Evolutionary conservation across 2,113 vertebrate genomes (phyloP), one percentile per base, ranked within the genome.

Genomic region (Centrocercus urophasianus): DNA sequence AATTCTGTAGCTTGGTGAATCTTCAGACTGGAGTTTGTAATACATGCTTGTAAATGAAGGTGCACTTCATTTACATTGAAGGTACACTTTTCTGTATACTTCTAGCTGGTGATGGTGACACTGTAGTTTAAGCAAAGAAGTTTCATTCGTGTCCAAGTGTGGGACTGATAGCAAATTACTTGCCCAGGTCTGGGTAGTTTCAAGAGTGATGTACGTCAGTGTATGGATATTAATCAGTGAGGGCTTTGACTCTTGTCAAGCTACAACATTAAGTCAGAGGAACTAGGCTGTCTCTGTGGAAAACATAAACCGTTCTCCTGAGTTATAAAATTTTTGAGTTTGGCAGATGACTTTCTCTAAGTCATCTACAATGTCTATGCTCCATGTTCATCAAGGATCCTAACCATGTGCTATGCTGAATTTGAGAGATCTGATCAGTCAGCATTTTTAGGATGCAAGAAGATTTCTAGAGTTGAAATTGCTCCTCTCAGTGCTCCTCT

Each of bases 121-220:
- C 25, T 89, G 18, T 34, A 67, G 21, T 64, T 83, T 1, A 20
- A 88, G 25, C 12, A 15, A 47, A 89, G 72, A 11, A 71, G 8
- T 15, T 60, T 50, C 0, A 17, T 64, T 54, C 0, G 10, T 22
- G 42, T 73, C 13, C 28, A 8, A 77, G 22, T 24, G 6, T 71
- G 61, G 18, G 77, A 7, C 50, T 64, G 22, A 16, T 7, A 63
- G 36, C 32, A 3, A 28, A 15, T 63, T 22, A 25, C 9, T 71
- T 88, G 27, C 54, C 59, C 1, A 1, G 28, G 28, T 78, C 17
- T 36, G 17, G 52, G 52, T 32, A 27, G 32, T 60, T 83, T n/a
- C 40, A 20, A 0, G 59, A 45, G 1, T 47, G 5, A 3, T 2
- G 1, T 71, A 7, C 34, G 75, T 34, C 8, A 66, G 25, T 32